Evolutionary conservation across 2,888 invertebrate genomes (phyloP).

Genomic region (Hypsopygia costalis): DNA sequence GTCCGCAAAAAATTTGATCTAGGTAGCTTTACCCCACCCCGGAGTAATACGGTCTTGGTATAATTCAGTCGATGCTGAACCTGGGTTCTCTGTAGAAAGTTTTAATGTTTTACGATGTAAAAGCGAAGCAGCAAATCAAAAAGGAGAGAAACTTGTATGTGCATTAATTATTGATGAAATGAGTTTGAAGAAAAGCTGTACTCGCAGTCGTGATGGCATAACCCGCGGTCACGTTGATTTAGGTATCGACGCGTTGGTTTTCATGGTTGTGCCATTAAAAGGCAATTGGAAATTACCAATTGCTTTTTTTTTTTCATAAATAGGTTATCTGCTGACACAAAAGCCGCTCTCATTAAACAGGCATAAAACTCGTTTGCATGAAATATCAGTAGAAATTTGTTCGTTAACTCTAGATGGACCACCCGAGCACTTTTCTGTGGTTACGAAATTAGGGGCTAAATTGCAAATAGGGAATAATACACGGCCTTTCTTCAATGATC

Average conservation of each 20-base stretch:
- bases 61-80: constrained; percentile 6
- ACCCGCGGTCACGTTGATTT: constrained; percentile 11
- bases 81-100: constrained; percentile 6
- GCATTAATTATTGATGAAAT: constrained; percentile 13
- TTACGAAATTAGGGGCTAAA: constrained; percentile 12
- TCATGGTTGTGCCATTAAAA: background rate
- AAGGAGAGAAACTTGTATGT: constrained; percentile 11
- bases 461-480: constrained; percentile 5
- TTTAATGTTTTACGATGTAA: constrained; percentile 3
- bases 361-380: constrained; percentile 12
- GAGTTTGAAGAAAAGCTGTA: constrained; percentile 12
- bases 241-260: constrained; percentile 7
- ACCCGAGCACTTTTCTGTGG: constrained; percentile 12
- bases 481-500: no score
- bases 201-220: constrained; percentile 10
- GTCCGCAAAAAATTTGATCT: constrained; percentile 9
- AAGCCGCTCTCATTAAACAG: no score
- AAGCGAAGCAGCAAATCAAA: constrained; percentile 7
- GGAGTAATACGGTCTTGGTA: constrained; percentile 10
- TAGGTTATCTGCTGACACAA: no score
- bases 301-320: no score
- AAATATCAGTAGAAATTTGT: constrained; percentile 12
- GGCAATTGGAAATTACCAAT: no score
- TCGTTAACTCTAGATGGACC: constrained; percentile 12
- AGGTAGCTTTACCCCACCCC: constrained; percentile 8